Percentiles rank a stretch among this genome's conserved stretches.
Evolutionary conservation across 2,113 vertebrate genomes (phyloP).

Genomic region (Euleptes europaea): DNA sequence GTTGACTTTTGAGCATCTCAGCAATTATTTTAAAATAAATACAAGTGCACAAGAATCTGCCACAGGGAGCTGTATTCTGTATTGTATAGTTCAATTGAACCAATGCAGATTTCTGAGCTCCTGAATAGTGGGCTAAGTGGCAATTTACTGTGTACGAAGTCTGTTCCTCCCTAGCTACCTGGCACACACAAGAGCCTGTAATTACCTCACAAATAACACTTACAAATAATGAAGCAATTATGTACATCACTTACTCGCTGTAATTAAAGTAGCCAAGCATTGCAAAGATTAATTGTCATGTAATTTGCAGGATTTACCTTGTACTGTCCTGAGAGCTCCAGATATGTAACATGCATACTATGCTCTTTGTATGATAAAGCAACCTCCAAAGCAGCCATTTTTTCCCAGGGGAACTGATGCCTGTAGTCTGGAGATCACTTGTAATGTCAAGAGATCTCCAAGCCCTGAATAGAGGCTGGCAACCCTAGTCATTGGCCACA

Average conservation of each 20-base stretch:
- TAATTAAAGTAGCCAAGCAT: slow-evolving; percentile 52
- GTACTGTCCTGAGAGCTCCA: neutral
- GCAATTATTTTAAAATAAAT: neutral
- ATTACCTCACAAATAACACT: slow-evolving; percentile 55
- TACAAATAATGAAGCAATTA: slow-evolving; percentile 57
- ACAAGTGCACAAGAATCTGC: too few relatives aligned
- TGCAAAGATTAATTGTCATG: slow-evolving; percentile 34
- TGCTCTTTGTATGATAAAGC: neutral
- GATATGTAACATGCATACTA: neutral
- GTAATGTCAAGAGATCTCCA: too few relatives aligned
- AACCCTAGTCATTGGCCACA: neutral
- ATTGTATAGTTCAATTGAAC: neutral
- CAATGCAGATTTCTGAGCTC: neutral
- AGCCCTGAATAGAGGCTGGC: too few relatives aligned
- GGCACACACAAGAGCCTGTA: slow-evolving; percentile 11
- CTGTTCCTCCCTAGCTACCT: slow-evolving; percentile 38
- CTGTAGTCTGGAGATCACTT: too few relatives aligned
- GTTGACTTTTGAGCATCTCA: too few relatives aligned
- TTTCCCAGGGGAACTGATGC: too few relatives aligned
- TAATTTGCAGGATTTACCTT: slow-evolving; percentile 37
- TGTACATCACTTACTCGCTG: slow-evolving; percentile 30
- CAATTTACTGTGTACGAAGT: neutral
- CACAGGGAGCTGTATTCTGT: neutral
- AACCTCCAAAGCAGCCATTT: too few relatives aligned
- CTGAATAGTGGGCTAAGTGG: neutral